phyloP scores from a whole-genome alignment of 2,113 vertebrate genomes.

The Equus quagga region DNA sequence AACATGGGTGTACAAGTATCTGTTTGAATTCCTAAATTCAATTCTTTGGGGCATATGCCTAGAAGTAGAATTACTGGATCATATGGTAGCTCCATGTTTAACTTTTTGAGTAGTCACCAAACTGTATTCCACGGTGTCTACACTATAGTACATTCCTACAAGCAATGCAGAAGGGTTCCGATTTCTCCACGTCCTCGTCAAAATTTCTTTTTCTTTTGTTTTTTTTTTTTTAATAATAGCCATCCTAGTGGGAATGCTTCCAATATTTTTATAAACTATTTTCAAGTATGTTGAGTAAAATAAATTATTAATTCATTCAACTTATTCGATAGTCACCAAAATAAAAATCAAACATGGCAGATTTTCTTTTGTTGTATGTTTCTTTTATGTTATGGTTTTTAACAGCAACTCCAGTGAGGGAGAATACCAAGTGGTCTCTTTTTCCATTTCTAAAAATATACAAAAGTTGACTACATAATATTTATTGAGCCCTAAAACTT shows the following conservation, averaged over 20 bases:
- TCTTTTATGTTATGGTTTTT: not conserved
- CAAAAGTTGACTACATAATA: not conserved
- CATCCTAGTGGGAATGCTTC: not conserved
- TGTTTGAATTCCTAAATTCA: too few relatives aligned
- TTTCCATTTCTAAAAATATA: not conserved
- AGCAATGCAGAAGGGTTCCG: not conserved
- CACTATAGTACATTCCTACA: not conserved
- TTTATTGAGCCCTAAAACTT: not conserved
- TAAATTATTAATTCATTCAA: not conserved
- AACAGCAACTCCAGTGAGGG: not conserved
- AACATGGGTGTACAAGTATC: too few relatives aligned
- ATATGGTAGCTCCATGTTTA: too few relatives aligned
- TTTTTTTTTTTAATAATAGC: not conserved
- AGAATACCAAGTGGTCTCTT: not conserved
- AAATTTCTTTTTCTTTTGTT: too few relatives aligned
- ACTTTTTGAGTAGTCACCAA: not conserved
- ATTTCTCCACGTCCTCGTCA: not conserved
- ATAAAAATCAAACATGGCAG: not conserved
- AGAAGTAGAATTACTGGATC: too few relatives aligned
- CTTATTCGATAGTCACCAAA: not conserved
- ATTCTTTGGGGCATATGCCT: too few relatives aligned
- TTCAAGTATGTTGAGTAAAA: conserved; percentile 2
- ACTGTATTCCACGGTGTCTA: not conserved
- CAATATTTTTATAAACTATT: not conserved
- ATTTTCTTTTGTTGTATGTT: not conserved